Evolutionary conservation across 1,140 invertebrate species (phyloP).

Genomic region (Formica selysi): DNA sequence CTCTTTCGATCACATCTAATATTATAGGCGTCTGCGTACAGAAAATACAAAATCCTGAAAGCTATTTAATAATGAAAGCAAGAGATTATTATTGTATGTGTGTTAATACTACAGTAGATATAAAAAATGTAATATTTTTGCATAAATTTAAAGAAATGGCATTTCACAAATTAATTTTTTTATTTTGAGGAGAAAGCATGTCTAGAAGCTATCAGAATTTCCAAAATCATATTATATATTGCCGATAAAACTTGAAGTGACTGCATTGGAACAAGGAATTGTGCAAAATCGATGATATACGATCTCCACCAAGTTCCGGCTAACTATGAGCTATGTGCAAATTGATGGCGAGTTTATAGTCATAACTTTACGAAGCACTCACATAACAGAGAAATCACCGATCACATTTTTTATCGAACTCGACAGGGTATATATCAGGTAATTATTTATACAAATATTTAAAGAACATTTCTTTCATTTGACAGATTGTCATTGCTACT

Average conservation of each 20-base stretch:
- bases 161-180: background rate
- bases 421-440: background rate
- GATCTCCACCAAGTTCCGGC: background rate
- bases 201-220: background rate
- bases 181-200: background rate
- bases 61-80: too few relatives aligned
- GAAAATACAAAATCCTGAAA: too few relatives aligned
- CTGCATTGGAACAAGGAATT: slow-evolving; percentile 15
- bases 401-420: background rate
- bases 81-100: too few relatives aligned
- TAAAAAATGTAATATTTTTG: background rate
- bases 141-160: background rate
- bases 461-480: too few relatives aligned
- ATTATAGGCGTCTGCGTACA: too few relatives aligned
- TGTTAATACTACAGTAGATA: too few relatives aligned
- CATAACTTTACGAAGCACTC: background rate
- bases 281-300: slow-evolving; percentile 14
- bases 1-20: background rate
- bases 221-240: slow-evolving; percentile 10
- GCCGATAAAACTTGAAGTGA: slow-evolving; percentile 2
- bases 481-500: too few relatives aligned
- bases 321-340: slow-evolving; percentile 8
- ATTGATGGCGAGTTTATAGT: background rate
- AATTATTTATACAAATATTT: background rate
- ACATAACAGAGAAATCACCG: background rate